Conservation (phyloP, 2,113 vertebrate genomes). For the Aviceda subcristata region DNA sequence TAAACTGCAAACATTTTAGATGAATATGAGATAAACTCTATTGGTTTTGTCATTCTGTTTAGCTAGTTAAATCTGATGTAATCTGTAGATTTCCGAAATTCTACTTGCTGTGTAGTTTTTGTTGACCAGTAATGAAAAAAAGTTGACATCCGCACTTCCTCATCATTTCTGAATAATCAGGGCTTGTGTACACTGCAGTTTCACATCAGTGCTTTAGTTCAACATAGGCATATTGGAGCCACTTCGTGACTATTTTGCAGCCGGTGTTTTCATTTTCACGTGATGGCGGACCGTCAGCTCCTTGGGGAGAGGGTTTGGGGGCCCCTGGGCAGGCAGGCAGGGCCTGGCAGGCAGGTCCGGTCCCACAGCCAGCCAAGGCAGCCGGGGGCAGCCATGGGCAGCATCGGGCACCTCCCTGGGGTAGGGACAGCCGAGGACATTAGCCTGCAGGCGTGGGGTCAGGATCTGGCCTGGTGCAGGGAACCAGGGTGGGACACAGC, state of each 20-base stretch:
- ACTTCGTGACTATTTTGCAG: rapidly evolving
- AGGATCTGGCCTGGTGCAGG: neutral
- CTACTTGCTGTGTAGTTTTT: neutral
- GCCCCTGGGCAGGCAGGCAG: neutral
- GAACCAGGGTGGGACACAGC: rapidly evolving
- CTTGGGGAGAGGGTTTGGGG: rapidly evolving
- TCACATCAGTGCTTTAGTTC: neutral
- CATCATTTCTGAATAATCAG: neutral
- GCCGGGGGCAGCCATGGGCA: neutral
- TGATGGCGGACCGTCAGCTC: rapidly evolving
- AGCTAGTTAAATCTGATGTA: neutral
- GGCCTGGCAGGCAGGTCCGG: neutral
- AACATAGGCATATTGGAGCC: neutral
- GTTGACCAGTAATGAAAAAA: neutral
- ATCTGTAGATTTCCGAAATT: neutral
- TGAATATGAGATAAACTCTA: neutral
- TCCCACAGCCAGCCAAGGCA: neutral
- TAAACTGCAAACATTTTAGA: neutral
- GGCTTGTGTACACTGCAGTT: neutral
- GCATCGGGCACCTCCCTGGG: neutral
- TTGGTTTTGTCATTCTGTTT: neutral
- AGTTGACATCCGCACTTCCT: neutral
- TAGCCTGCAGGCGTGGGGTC: neutral
- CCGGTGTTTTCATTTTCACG: no score
- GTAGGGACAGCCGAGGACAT: neutral